phyloP scores from a whole-genome alignment of 2,113 vertebrate species.

The Pseudopipra pipra region DNA sequence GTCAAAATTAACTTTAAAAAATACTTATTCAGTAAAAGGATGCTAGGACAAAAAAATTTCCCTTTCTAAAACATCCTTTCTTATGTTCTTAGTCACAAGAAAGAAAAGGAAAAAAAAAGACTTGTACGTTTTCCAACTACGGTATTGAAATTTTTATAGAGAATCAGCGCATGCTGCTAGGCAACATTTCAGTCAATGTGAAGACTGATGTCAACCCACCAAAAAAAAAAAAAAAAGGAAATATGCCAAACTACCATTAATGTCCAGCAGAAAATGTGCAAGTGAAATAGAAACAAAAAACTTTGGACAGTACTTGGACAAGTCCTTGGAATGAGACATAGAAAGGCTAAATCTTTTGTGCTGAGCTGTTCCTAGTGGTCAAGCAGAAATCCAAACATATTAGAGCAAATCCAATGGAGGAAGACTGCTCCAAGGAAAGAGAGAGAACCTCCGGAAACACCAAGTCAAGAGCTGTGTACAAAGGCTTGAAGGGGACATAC shows the following conservation, averaged over 20 bases:
- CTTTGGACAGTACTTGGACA: background rate
- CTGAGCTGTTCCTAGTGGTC: background rate
- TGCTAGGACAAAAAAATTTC: background rate
- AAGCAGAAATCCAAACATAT: background rate
- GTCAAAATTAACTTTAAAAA: background rate
- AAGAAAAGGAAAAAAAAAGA: background rate
- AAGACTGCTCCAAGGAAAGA: background rate
- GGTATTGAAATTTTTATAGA: background rate
- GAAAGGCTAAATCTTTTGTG: background rate
- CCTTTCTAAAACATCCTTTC: background rate
- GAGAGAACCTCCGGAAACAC: background rate
- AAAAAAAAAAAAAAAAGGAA: background rate
- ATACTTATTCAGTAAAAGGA: background rate
- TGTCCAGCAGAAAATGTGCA: background rate
- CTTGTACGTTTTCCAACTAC: background rate
- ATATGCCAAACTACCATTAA: background rate
- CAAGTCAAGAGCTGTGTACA: background rate
- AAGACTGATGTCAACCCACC: background rate
- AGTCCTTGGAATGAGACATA: background rate
- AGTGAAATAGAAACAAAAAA: background rate
- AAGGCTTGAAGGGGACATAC: background rate
- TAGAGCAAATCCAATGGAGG: background rate
- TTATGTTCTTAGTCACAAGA: background rate
- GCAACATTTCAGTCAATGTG: constrained; percentile 14
- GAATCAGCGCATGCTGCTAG: background rate